Percentiles rank a stretch among this genome's conserved stretches.
phyloP scores from a whole-genome alignment of 2,113 vertebrate genomes.

The Stomatorhinus ivindoensis region DNA sequence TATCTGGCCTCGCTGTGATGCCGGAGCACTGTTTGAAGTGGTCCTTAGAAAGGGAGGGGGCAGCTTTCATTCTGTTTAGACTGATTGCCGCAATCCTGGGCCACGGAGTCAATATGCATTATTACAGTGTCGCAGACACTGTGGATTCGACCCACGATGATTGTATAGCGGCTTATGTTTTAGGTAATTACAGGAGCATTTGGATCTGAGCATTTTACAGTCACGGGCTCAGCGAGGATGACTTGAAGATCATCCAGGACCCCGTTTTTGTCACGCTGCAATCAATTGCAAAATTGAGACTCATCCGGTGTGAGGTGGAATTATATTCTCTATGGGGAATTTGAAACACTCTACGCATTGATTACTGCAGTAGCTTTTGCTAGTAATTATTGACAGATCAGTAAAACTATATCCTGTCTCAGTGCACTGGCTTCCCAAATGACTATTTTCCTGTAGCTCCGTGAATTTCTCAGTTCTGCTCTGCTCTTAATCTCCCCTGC shows the following conservation, averaged over 20 bases:
- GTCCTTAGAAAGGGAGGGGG: background rate
- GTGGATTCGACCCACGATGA: background rate
- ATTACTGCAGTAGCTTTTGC: constrained; percentile 1
- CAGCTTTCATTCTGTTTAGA: background rate
- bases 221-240: background rate
- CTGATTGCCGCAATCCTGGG: constrained; percentile 2
- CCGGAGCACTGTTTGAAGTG: background rate
- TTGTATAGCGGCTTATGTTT: background rate
- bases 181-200: constrained; percentile 4
- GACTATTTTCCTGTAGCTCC: background rate
- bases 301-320: background rate
- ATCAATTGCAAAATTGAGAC: background rate
- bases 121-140: background rate
- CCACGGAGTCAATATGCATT: constrained; percentile 19
- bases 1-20: background rate
- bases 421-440: background rate
- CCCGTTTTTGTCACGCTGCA: background rate
- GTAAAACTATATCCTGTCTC: background rate
- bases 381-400: constrained; percentile 7
- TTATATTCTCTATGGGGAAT: background rate
- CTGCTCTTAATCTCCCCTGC: background rate
- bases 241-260: background rate
- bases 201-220: background rate
- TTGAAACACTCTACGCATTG: background rate
- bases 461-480: background rate